Evolutionary conservation across 2,797 vertebrate species (phyloP), one percentile per base, ranked within the genome.

Genomic region (Sarcoramphus papa): DNA sequence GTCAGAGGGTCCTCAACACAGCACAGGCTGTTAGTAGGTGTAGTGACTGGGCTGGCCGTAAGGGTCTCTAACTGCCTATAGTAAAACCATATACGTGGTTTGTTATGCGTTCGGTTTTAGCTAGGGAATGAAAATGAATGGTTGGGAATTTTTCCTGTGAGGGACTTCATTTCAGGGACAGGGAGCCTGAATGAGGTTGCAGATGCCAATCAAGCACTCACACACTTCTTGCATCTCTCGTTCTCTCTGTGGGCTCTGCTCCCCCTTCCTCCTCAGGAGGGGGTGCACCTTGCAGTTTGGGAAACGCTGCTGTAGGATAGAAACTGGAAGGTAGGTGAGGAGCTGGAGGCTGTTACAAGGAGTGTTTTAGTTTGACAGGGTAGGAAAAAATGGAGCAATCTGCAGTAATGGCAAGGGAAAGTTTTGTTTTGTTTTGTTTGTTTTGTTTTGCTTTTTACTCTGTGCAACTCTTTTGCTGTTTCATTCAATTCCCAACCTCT

Each of bases 401-500:
- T 91, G 76, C 63, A 95, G 40, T 53, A 92, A 82, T 28, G 24
- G 27, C 70, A 67, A 76, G 56, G 40, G 51, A 88, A 84, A 86
- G 24, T 41, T 94, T 92, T 50, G 78, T 2, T 84, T 91, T 14
- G 31, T 31, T 57, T 75, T 21, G 12, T 11, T 93, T 51, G 31
- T 3, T 93, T 95, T 90, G 91, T 2, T 90, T 88, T 73, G 56
- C 7, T 7, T 93, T 94, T 92, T 85, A 72, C 54, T 81, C 59
- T 33, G 8, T 84, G 82, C n/a, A 84, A 85, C 54, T 80, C 93
- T 68, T 93, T 6, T 84, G 69, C 65, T 81, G 20, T 67, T 92
- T 80, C 18, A 16, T 50, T 92, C 85, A 82, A 19, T 90, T 93
- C 95, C 82, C 91, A 95, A 93, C 91, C 80, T 96, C 95, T 97